Base-by-base conservation (phyloP, 2,113 vertebrate genomes). In the Pelvicachromis taeniatus region DNA sequence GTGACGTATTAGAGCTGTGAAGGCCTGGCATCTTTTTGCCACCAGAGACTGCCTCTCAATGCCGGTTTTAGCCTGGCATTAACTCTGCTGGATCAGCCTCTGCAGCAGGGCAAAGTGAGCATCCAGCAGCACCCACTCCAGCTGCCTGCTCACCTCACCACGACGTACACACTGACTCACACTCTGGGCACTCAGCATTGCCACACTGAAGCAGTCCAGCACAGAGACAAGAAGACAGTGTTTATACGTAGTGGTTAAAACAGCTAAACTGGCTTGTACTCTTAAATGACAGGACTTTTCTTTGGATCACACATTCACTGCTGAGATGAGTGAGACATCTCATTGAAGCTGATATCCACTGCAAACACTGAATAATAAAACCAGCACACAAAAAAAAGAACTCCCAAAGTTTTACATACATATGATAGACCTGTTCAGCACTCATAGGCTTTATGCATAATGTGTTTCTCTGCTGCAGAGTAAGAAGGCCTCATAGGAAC, bases 51-150 rank as follows among this genome's bases (percentile, higher is more conserved):
- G 88, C 75, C 13, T 81, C 48, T 81, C 48, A 1, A 0, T 65
- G 21, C 13, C 70, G 10, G 61, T n/a, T 42, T 75, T 85, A 14
- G 83, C 29, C 75, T 73, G 84, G 23, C 17, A 13, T 56, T 85
- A 21, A 54, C 48, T 31, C 77, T 90, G 91, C 92, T 94, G 89
- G 91, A 93, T 50, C 79, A 96, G 93, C 82, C 92, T 90, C 81
- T 92, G 89, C 81, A 95, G 93, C 86, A 95, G 95, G 81, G 92
- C 87, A 35, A 95, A 96, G 83, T 94, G 93, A 84, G 95, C 89
- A 59, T 94, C 87, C 83, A 93, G 93, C 85, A 95, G 88, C 58
- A 93, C 87, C 94, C 94, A 94, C 89, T 95, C 94, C 93, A 96
- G 93, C 93, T 96, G 95, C 94, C 91, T 92, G 82, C 87, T 85